Percentiles rank a stretch among this genome's conserved stretches.
Conservation (phyloP, 2,113 vertebrate species). For the Periophthalmus modestus region DNA sequence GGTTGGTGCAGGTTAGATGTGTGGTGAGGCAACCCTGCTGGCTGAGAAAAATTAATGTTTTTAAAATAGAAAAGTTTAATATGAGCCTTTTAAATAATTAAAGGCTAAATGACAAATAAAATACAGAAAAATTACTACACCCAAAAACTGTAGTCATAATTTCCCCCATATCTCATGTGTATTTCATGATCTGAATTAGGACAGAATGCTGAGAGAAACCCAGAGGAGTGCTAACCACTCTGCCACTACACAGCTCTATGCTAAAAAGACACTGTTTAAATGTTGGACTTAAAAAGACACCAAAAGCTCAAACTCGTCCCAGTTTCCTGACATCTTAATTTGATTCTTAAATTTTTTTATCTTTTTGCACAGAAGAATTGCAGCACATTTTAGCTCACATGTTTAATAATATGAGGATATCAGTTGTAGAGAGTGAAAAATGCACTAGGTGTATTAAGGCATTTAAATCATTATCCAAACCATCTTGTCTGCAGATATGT, state of each 20-base stretch:
- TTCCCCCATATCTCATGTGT: not conserved
- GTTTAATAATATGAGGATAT: conserved; percentile 30
- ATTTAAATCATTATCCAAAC: conserved; percentile 20
- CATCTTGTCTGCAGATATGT: conserved; percentile 28
- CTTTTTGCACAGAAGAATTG: not conserved
- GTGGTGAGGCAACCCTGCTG: too few species aligned
- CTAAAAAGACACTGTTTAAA: not conserved
- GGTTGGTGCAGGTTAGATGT: too few species aligned
- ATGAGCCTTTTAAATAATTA: too few species aligned
- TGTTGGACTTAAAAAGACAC: not conserved
- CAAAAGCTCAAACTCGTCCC: not conserved
- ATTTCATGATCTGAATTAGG: not conserved
- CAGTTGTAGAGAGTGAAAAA: conserved; percentile 17
- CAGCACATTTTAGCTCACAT: conserved; percentile 17
- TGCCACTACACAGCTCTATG: not conserved
- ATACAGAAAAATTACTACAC: too few species aligned
- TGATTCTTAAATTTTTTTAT: not conserved
- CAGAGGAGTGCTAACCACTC: not conserved
- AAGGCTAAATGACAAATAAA: too few species aligned
- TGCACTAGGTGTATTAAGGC: conserved; percentile 13
- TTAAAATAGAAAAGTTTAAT: too few species aligned
- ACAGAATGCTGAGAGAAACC: not conserved
- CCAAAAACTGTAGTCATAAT: too few species aligned
- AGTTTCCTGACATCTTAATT: conserved; percentile 22
- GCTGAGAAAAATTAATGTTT: too few species aligned